Conservation (phyloP, 1,140 invertebrate genomes). For the Ceratina japonica region DNA sequence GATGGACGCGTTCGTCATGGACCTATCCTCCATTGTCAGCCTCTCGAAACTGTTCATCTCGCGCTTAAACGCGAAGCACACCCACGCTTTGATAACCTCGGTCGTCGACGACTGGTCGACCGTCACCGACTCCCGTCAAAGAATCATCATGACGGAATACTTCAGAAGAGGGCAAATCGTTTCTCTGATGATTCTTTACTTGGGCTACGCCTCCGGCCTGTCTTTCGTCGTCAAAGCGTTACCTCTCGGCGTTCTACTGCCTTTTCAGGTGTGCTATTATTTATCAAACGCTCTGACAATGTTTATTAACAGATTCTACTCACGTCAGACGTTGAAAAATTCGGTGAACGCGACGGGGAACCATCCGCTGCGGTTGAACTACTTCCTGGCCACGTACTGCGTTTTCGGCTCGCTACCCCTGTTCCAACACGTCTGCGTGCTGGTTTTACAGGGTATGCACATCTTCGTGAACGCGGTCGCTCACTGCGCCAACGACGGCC, state of each 20-base stretch:
- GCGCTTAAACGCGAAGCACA: conserved; percentile 27
- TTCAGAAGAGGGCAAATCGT: conserved; percentile 35
- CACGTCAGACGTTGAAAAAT: background rate
- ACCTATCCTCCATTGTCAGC: conserved; percentile 49
- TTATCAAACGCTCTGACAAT: background rate
- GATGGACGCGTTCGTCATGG: conserved; percentile 61
- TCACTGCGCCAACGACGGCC: conserved; percentile 61
- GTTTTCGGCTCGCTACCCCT: conserved; percentile 36
- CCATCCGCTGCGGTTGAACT: background rate
- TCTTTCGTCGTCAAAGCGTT: conserved; percentile 45
- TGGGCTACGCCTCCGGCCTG: conserved; percentile 48
- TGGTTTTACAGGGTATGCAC: conserved; percentile 33
- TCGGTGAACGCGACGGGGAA: background rate
- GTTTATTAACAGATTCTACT: background rate
- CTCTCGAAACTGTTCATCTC: conserved; percentile 52
- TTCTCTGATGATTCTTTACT: conserved; percentile 36
- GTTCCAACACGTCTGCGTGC: background rate
- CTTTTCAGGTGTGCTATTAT: background rate
- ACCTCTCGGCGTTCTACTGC: background rate
- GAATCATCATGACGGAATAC: conserved; percentile 45
- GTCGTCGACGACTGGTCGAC: conserved; percentile 44
- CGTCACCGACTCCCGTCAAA: conserved; percentile 1
- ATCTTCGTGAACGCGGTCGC: conserved; percentile 42
- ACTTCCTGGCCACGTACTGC: conserved; percentile 53
- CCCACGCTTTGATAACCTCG: conserved; percentile 27